Evolutionary conservation across 1,140 invertebrate species (phyloP).

Genomic region (Leptinotarsa defecta): DNA sequence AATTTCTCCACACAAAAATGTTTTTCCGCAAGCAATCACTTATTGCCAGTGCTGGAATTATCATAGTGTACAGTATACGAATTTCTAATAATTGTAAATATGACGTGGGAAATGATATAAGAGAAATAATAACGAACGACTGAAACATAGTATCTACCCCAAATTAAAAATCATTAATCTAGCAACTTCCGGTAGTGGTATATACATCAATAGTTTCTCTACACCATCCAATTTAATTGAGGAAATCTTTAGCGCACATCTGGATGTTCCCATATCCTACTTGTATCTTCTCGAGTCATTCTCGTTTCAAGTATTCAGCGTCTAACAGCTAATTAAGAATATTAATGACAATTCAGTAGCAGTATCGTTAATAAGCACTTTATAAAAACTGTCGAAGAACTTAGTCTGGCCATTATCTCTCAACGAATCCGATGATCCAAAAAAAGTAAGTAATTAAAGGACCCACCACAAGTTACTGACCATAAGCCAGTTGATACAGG

Average conservation of each 20-base stretch:
- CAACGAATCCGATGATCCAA: not conserved
- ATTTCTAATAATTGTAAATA: too few relatives aligned
- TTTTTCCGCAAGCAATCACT: too few relatives aligned
- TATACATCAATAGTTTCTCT: too few relatives aligned
- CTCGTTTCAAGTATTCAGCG: not conserved
- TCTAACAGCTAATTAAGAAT: slow-evolving; percentile 16
- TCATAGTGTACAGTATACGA: too few relatives aligned
- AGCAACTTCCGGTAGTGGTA: too few relatives aligned
- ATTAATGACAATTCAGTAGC: slow-evolving; percentile 23
- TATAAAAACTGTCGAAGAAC: slow-evolving; percentile 10
- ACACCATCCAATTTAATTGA: too few relatives aligned
- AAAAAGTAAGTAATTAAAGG: not conserved
- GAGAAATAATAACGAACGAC: too few relatives aligned
- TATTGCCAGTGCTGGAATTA: too few relatives aligned
- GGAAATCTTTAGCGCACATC: not conserved
- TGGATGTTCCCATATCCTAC: not conserved
- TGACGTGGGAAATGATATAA: too few relatives aligned
- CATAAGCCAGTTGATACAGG: slow-evolving; percentile 1
- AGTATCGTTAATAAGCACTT: slow-evolving; percentile 11
- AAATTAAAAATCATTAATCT: too few relatives aligned
- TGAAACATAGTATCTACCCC: too few relatives aligned
- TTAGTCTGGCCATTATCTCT: not conserved
- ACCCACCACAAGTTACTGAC: slow-evolving; percentile 5
- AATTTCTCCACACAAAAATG: too few relatives aligned
- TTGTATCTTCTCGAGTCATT: not conserved